These are phyloP conservation scores for Rhodeus uyekii DNA, from an alignment of 2,797 vertebrate genomes.

Conservation along the genomic window DNA sequence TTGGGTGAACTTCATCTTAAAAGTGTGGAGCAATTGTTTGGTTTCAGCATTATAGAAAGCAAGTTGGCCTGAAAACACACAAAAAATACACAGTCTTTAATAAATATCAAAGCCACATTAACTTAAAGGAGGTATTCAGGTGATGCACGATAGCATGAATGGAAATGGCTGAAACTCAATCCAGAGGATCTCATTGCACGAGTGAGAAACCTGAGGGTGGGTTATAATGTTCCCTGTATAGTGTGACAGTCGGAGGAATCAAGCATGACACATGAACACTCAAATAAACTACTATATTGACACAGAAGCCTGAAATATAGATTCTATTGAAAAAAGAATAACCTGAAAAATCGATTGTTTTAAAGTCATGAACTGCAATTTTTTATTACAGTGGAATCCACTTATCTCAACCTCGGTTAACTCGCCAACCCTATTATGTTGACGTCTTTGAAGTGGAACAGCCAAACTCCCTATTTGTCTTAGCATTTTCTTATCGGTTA, in stretches of 20 bases:
- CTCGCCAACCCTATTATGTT: no score
- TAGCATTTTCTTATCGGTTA: no score
- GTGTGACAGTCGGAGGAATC: neutral
- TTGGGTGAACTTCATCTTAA: conserved; percentile 91
- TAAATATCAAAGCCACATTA: neutral
- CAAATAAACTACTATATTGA: neutral
- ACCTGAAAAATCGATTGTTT: neutral
- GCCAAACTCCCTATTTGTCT: no score
- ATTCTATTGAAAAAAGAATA: no score
- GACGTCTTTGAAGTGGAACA: no score
- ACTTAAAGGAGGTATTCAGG: neutral
- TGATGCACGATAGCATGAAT: conserved; percentile 19
- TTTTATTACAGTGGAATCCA: no score
- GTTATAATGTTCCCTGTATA: conserved; percentile 42
- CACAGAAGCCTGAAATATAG: no score
- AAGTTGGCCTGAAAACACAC: conserved; percentile 80
- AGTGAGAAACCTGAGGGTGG: neutral
- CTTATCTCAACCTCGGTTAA: no score
- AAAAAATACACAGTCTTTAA: conserved; percentile 13
- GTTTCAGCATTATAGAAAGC: conserved; percentile 86
- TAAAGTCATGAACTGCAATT: no score
- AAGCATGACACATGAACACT: neutral
- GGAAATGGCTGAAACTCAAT: conserved; percentile 48
- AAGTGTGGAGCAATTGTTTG: conserved; percentile 86
- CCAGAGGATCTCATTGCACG: conserved; percentile 42